phyloP scores from a whole-genome alignment of 2,113 vertebrate species.

The Gymnarchus niloticus region DNA sequence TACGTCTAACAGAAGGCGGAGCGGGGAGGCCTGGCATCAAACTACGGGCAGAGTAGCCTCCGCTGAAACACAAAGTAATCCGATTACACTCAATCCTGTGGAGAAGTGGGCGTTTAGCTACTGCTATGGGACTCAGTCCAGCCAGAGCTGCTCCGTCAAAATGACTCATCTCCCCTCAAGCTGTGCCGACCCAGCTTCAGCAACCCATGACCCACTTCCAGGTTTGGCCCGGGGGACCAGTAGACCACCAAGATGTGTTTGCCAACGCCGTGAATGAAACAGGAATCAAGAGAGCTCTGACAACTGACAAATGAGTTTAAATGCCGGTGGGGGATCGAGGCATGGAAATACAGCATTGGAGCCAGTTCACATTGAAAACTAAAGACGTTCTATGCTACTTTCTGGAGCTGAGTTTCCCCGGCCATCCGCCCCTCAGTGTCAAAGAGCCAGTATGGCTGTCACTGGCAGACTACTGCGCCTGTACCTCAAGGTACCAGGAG shows the following conservation, averaged over 20 bases:
- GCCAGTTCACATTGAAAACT: background rate
- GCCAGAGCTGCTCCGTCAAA: background rate
- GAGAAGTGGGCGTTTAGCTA: background rate
- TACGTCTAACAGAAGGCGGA: background rate
- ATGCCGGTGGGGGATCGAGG: background rate
- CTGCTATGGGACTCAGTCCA: background rate
- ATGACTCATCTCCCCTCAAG: background rate
- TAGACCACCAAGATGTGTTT: background rate
- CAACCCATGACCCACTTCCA: background rate
- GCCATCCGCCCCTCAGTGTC: no score
- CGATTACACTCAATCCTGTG: constrained; percentile 4
- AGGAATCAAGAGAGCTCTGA: background rate
- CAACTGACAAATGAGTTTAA: background rate
- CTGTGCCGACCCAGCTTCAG: background rate
- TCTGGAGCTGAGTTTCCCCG: background rate
- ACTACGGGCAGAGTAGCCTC: background rate
- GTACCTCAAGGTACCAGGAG: no score
- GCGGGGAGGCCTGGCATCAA: background rate
- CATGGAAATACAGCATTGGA: background rate
- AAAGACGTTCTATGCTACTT: no score
- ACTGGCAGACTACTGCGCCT: no score
- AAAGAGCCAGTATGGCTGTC: no score
- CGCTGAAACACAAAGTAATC: background rate
- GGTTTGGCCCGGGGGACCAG: background rate
- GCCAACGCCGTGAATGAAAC: background rate